Evolutionary conservation across 2,888 invertebrate genomes (phyloP), one percentile per base, ranked within the genome.

Genomic region (Junonia oenone): DNA sequence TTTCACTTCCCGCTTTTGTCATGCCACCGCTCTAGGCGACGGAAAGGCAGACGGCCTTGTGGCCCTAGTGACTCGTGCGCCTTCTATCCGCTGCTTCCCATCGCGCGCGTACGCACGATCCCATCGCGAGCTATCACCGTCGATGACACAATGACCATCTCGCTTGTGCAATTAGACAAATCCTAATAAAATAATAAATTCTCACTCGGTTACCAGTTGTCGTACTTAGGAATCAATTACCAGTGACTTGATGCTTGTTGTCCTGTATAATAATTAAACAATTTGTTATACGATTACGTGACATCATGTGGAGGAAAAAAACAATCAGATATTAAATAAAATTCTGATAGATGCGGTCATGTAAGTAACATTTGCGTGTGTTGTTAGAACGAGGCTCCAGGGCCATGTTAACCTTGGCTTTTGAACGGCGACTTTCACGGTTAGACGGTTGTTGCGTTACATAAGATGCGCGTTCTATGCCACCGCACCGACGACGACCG

Each of bases 1-100:
- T 90, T 90, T 90, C 90, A 90, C 90, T 90, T 89, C 90, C 90
- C 86, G 85, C 84, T 88, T 87, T 88, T 89, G 86, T 88, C 81
- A 78, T 77, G 75, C 75, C 75, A 75, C 75, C 81, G 81, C 80
- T 83, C 77, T 82, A 80, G 77, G 79, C 82, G 65, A 69, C 83
- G 78, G 83, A 83, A 85, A 83, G 83, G 85, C 86, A 78, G 81
- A 78, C 83, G 87, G 84, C 89, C 89, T 90, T 89, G 89, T 82
- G 70, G 68, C 17, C 38, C 38, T 40, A 40, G 38, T 19, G 38
- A 40, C 76, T 76, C 71, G 78, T 76, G 74, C 75, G 76, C 84
- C 81, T 83, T 76, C 75, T 79, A 77, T 77, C 72, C 78, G 76
- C 81, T 81, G 85, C 81, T 84, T 83, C 81, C 68, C 81, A 81